phyloP scores from a whole-genome alignment of 2,888 invertebrate genomes.

The Xestia sexstrigata region DNA sequence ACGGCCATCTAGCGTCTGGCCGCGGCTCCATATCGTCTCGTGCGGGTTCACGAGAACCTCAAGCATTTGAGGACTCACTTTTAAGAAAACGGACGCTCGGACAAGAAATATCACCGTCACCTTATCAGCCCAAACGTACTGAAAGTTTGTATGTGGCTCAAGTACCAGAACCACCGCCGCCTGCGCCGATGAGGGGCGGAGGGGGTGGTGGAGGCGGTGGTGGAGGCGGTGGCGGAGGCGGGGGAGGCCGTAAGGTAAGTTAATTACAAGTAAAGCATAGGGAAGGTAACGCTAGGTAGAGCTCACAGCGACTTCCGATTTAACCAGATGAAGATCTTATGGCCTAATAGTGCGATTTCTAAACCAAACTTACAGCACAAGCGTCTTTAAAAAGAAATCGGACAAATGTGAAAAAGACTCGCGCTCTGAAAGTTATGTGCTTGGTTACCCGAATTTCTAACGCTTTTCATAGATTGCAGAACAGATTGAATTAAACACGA shows the following conservation, averaged over 20 bases:
- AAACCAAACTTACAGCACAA: not conserved
- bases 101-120: constrained; percentile 97
- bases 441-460: not conserved
- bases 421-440: not conserved
- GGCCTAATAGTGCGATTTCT: not conserved
- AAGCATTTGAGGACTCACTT: constrained; percentile 96
- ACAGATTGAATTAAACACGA: not conserved
- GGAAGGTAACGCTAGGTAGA: not conserved
- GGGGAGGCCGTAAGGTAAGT: constrained; percentile 87
- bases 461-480: not conserved
- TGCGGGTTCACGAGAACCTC: constrained; percentile 87
- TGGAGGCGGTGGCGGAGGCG: constrained; percentile 85
- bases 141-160: constrained; percentile 95
- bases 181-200: constrained; percentile 81
- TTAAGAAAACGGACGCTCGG: constrained; percentile 95
- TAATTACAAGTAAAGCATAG: not conserved
- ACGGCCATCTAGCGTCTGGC: constrained; percentile 92
- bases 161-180: constrained; percentile 86
- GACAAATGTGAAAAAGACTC: not conserved
- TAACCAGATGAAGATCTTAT: not conserved
- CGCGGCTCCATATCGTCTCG: constrained; percentile 90
- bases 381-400: not conserved
- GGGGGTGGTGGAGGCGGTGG: constrained; percentile 82
- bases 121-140: constrained; percentile 96
- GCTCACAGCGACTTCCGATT: not conserved